A percentile compares a stretch with the other conserved stretches of the same genome.
Conservation (phyloP, 92 coral and sea anemone species). For the Siderastrea siderea region DNA sequence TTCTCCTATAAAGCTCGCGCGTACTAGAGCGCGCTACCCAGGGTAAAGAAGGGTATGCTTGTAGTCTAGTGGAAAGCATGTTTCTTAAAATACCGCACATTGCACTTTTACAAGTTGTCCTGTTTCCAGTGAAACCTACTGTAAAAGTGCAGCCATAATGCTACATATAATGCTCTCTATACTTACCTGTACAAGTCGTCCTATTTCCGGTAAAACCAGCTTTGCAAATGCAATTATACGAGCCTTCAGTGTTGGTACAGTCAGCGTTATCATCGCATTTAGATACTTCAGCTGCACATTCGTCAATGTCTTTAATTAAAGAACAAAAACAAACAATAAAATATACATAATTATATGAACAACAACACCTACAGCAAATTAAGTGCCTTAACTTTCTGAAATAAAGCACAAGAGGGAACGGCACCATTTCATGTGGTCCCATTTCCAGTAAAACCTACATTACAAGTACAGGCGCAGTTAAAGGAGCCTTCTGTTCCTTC, state of each 20-base stretch:
- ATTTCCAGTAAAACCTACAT: too few species aligned
- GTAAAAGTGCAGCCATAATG: conserved; percentile 42
- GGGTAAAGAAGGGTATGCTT: too few species aligned
- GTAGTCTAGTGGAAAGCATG: too few species aligned
- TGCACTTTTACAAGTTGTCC: conserved; percentile 62
- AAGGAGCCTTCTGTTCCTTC: too few species aligned
- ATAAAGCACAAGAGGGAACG: too few species aligned
- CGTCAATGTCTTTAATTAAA: conserved; percentile 63
- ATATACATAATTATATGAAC: neutral
- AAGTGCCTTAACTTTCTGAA: too few species aligned
- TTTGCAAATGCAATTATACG: conserved; percentile 68
- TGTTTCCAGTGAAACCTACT: conserved; percentile 64
- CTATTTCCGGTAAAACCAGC: conserved; percentile 77
- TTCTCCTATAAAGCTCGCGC: too few species aligned
- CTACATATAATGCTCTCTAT: neutral
- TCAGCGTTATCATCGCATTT: conserved; percentile 61
- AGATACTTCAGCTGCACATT: conserved; percentile 40
- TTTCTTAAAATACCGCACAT: neutral
- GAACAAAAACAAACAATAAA: neutral
- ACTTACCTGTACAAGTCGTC: conserved; percentile 64
- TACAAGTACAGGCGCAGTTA: too few species aligned
- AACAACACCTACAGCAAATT: too few species aligned
- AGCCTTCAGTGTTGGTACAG: conserved; percentile 69
- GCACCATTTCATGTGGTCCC: too few species aligned
- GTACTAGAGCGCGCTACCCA: too few species aligned